Percentiles rank a stretch among this genome's conserved stretches.
Conservation (phyloP, 2,888 invertebrate species). For the Clitarchus hookeri region DNA sequence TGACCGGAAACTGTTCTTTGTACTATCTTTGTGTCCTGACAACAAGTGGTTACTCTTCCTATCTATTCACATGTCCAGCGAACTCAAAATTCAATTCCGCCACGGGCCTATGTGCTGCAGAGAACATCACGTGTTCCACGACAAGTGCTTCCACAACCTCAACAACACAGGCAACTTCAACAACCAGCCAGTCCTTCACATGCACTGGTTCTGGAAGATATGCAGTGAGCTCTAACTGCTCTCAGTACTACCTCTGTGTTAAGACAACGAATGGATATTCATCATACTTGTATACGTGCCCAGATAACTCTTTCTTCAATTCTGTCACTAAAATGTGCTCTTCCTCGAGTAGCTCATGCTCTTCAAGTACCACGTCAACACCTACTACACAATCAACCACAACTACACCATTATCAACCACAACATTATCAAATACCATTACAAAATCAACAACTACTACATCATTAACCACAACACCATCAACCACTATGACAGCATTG, state of each 20-base stretch:
- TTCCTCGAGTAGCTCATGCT: background rate
- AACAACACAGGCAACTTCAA: background rate
- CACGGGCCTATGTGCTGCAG: background rate
- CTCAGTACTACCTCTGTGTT: constrained; percentile 4
- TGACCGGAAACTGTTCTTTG: background rate
- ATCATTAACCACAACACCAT: background rate
- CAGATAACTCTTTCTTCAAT: background rate
- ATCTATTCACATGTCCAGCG: background rate
- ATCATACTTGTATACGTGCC: background rate
- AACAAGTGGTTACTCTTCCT: background rate
- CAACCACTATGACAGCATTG: background rate
- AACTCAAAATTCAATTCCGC: constrained; percentile 4
- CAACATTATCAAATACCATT: background rate
- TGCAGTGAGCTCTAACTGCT: background rate
- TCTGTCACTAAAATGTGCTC: background rate
- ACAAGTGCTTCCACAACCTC: background rate
- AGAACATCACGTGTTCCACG: background rate
- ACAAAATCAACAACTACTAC: too few relatives aligned
- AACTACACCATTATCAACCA: background rate
- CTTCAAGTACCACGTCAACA: background rate
- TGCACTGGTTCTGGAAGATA: background rate
- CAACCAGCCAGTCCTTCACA: background rate
- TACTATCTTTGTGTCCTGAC: constrained; percentile 1
- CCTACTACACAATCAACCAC: background rate
- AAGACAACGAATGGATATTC: background rate